Evolutionary conservation across 1,140 invertebrate species (phyloP).

Genomic region (Drosophila bocqueti): DNA sequence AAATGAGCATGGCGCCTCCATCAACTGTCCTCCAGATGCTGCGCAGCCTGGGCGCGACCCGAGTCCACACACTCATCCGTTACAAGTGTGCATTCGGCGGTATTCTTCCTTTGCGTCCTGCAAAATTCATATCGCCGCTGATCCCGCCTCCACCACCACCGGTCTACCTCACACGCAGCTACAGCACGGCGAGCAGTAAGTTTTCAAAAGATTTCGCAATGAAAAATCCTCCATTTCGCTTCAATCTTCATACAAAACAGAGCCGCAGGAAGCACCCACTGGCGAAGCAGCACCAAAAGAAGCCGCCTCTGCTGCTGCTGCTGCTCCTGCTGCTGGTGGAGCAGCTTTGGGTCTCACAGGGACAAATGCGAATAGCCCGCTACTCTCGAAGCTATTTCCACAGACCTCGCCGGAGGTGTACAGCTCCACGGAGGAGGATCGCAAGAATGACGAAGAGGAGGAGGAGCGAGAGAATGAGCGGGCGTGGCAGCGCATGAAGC

Average conservation of each 20-base stretch:
- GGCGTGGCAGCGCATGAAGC: constrained; percentile 87
- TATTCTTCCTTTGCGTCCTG: neutral
- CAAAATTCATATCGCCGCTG: neutral
- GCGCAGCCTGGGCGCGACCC: constrained; percentile 39
- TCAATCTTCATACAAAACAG: neutral
- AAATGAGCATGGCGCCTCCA: constrained; percentile 58
- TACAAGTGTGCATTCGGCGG: constrained; percentile 43
- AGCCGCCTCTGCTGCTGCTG: neutral
- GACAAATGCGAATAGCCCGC: constrained; percentile 13
- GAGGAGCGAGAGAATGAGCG: constrained; percentile 87
- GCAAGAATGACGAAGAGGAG: constrained; percentile 77
- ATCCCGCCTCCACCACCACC: neutral
- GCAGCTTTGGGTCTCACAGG: neutral
- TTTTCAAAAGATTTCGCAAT: neutral
- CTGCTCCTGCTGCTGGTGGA: neutral
- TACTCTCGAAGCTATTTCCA: constrained; percentile 80
- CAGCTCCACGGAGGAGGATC: constrained; percentile 65
- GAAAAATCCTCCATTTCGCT: no score
- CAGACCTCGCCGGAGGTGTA: constrained; percentile 75
- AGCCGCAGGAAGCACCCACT: neutral
- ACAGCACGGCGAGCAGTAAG: constrained; percentile 26
- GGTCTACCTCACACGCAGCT: constrained; percentile 2
- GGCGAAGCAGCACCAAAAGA: neutral
- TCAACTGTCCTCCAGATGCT: constrained; percentile 55
- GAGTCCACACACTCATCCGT: constrained; percentile 24